Evolutionary conservation across 2,113 vertebrate species (phyloP).

Genomic region (Typhlomys cinereus): DNA sequence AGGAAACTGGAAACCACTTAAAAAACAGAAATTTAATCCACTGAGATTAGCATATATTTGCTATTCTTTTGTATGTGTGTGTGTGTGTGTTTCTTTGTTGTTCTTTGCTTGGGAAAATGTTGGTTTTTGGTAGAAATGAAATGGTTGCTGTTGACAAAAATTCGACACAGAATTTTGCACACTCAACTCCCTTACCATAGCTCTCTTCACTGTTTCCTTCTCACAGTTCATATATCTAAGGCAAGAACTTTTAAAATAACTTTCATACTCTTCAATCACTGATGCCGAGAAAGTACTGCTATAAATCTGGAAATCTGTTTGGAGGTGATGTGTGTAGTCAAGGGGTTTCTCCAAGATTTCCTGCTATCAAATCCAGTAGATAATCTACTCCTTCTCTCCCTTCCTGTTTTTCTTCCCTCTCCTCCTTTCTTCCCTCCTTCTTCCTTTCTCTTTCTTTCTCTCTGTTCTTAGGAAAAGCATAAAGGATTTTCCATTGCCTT

Average conservation of each 20-base stretch:
- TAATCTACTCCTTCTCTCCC: rapidly evolving
- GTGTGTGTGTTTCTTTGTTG: neutral
- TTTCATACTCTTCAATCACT: neutral
- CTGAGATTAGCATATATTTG: neutral
- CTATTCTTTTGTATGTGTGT: neutral
- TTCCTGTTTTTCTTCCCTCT: neutral
- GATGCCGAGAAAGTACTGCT: neutral
- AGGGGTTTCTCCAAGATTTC: neutral
- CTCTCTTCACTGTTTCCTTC: neutral
- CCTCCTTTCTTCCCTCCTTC: neutral
- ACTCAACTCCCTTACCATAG: neutral
- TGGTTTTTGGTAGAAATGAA: neutral
- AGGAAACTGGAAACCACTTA: neutral
- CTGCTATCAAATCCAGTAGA: neutral
- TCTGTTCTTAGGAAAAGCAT: neutral
- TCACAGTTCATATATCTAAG: neutral
- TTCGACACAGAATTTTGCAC: neutral
- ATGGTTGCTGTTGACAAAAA: neutral
- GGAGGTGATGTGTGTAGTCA: neutral
- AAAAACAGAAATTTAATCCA: neutral
- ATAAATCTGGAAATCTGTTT: neutral
- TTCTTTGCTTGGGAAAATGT: neutral
- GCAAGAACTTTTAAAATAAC: neutral
- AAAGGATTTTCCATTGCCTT: slow-evolving; percentile 5
- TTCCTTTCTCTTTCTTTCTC: neutral